phyloP scores from a whole-genome alignment of 2,113 vertebrate species.

The Ceyx margarethae region DNA sequence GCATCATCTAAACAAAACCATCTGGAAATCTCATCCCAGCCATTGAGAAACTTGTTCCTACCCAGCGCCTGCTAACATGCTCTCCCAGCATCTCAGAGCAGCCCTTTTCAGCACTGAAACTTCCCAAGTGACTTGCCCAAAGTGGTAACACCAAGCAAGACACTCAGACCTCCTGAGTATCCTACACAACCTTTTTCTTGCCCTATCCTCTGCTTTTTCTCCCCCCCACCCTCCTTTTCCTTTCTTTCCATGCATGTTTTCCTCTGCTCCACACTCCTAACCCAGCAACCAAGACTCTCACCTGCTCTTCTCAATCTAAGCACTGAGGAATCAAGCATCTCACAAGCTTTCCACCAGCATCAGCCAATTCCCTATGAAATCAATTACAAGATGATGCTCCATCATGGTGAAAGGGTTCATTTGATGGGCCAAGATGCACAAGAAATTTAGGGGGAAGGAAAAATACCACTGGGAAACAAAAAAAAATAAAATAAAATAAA shows the following conservation, averaged over 20 bases:
- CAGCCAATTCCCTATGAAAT: background rate
- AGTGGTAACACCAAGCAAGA: background rate
- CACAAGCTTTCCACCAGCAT: background rate
- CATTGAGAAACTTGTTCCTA: background rate
- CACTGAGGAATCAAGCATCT: background rate
- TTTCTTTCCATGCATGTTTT: background rate
- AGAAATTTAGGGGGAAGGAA: background rate
- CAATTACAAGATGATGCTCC: background rate
- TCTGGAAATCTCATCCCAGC: background rate
- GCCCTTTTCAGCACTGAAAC: background rate
- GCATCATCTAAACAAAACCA: conserved; percentile 25
- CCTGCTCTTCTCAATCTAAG: background rate
- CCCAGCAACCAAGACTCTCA: background rate
- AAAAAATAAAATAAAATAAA: background rate
- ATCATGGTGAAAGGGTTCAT: background rate
- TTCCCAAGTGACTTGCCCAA: background rate
- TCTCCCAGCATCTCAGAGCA: accelerated
- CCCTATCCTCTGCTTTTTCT: background rate
- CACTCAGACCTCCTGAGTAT: background rate
- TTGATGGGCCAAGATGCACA: background rate
- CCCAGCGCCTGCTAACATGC: background rate
- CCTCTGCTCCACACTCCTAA: background rate
- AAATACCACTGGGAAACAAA: background rate
- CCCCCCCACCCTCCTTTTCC: accelerated
- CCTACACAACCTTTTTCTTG: background rate